Evolutionary conservation across 1,140 invertebrate species (phyloP).

Genomic region (Maniola jurtina): DNA sequence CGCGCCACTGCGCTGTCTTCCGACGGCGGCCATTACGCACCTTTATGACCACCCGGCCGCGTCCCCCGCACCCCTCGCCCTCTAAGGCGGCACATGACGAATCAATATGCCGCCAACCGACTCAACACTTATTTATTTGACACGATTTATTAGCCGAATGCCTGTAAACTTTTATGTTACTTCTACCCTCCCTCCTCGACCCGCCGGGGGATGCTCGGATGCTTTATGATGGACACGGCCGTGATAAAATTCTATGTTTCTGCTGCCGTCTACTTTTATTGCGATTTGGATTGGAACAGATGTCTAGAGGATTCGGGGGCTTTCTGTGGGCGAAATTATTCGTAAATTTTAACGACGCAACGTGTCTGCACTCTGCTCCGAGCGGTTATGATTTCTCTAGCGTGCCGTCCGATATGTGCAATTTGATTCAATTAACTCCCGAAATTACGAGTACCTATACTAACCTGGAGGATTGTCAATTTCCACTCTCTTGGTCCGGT

Average conservation of each 20-base stretch:
- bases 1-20: constrained; percentile 76
- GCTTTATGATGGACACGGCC: constrained; percentile 69
- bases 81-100: constrained; percentile 76
- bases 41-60: constrained; percentile 67
- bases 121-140: constrained; percentile 78
- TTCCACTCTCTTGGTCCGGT: background rate
- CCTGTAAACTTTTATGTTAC: constrained; percentile 74
- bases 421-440: constrained; percentile 16
- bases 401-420: constrained; percentile 12
- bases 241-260: constrained; percentile 71
- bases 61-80: constrained; percentile 47
- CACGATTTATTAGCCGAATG: constrained; percentile 77
- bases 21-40: constrained; percentile 75
- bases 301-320: constrained; percentile 51
- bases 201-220: constrained; percentile 57
- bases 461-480: constrained; percentile 12
- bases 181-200: constrained; percentile 50
- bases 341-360: constrained; percentile 47
- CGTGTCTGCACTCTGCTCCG: constrained; percentile 38
- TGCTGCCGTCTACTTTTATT: constrained; percentile 65
- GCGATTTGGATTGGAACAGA: constrained; percentile 63
- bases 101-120: constrained; percentile 77
- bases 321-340: constrained; percentile 44
- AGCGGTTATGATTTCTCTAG: constrained; percentile 25
- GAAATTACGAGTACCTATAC: background rate